phyloP scores from a whole-genome alignment of 2,888 invertebrate genomes.

The Bhutanitis thaidina region DNA sequence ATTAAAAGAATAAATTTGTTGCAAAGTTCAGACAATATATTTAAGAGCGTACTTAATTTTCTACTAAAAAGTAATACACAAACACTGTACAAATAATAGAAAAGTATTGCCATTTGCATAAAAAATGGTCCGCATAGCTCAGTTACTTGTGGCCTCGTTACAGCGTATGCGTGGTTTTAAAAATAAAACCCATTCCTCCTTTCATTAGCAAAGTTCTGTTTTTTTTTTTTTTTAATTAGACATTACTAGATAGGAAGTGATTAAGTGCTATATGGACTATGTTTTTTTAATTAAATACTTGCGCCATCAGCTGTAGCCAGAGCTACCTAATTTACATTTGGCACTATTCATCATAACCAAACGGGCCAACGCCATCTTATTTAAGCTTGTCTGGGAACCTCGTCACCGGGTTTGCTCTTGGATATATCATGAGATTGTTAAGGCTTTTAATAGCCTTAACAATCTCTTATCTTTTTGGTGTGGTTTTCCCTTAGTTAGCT shows the following conservation, averaged over 20 bases:
- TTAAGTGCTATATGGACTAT: no score
- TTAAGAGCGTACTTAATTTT: no score
- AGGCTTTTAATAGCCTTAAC: no score
- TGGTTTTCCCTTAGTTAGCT: no score
- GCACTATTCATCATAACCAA: background rate
- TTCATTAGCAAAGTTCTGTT: slow-evolving; percentile 1
- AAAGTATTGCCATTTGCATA: no score
- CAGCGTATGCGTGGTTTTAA: background rate
- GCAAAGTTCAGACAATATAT: no score
- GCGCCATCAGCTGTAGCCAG: background rate
- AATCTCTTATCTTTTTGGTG: no score
- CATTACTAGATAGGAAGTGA: no score
- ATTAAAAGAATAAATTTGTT: no score
- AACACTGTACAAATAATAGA: no score
- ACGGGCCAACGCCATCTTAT: background rate
- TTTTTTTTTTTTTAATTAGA: background rate
- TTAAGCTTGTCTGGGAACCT: background rate
- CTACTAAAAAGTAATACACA: no score
- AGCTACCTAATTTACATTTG: background rate
- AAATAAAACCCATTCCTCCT: background rate
- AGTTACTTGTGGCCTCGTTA: background rate
- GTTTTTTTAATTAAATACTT: background rate
- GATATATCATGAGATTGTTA: background rate
- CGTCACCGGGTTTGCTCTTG: no score
- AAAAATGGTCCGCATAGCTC: background rate